phyloP scores from a whole-genome alignment of 2,888 invertebrate species.

The Eubasilissa splendida region DNA sequence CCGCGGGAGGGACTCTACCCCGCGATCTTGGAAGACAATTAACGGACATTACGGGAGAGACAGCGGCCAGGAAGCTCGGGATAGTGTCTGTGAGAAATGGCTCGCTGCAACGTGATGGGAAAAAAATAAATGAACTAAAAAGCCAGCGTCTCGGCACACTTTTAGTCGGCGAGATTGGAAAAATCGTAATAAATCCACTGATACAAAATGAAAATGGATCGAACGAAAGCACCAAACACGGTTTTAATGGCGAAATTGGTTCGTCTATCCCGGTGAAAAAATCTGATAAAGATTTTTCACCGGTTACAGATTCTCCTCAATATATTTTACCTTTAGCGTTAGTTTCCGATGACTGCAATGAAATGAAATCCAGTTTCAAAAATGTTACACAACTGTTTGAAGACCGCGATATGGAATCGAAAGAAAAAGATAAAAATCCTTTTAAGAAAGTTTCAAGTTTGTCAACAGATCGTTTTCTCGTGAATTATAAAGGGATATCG shows the following conservation, averaged over 20 bases:
- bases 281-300: not conserved
- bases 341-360: slow-evolving; percentile 54
- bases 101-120: slow-evolving; percentile 50
- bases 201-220: not conserved
- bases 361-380: slow-evolving; percentile 44
- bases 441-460: slow-evolving; percentile 40
- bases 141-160: slow-evolving; percentile 21
- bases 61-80: slow-evolving; percentile 47
- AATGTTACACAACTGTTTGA: slow-evolving; percentile 17
- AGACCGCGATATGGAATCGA: slow-evolving; percentile 55
- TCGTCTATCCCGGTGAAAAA: not conserved
- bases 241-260: not conserved
- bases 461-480: slow-evolving; percentile 6
- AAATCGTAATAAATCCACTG: slow-evolving; percentile 9
- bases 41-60: slow-evolving; percentile 54
- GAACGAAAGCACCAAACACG: not conserved
- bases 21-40: slow-evolving; percentile 54
- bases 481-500: slow-evolving; percentile 39
- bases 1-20: slow-evolving; percentile 15
- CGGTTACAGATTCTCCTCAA: not conserved
- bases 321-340: slow-evolving; percentile 37
- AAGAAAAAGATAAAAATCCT: slow-evolving; percentile 48
- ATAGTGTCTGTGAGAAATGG: slow-evolving; percentile 55
- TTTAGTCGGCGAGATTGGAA: slow-evolving; percentile 21
- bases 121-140: slow-evolving; percentile 38